A percentile compares a stretch with the other conserved stretches of the same genome.
These are phyloP conservation scores for Papilio xuthus DNA, from an alignment of 1,140 invertebrate species.

Conservation along the genomic window DNA sequence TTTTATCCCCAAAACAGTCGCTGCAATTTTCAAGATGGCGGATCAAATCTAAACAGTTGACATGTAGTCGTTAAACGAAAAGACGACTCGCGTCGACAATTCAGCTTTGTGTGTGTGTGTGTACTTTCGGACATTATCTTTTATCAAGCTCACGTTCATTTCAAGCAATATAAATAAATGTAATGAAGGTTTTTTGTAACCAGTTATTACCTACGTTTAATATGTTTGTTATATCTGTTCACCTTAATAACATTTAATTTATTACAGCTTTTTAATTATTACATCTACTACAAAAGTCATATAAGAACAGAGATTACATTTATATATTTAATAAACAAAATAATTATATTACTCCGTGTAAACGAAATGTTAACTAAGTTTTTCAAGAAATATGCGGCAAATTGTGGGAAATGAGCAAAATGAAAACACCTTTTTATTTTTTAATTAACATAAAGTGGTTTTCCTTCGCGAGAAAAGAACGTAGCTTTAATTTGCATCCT, in stretches of 20 bases:
- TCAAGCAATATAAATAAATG: not conserved
- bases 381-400: not conserved
- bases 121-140: not conserved
- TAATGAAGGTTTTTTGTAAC: not conserved
- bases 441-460: conserved; percentile 26
- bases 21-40: too few relatives aligned
- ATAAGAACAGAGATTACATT: not conserved
- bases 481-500: conserved; percentile 17
- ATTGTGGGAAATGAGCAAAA: not conserved
- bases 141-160: not conserved
- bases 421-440: conserved; percentile 11
- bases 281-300: too few relatives aligned
- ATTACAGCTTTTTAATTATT: not conserved
- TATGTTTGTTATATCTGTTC: not conserved
- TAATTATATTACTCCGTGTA: not conserved
- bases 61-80: too few relatives aligned
- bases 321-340: not conserved
- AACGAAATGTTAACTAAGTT: not conserved
- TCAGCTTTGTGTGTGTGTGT: too few relatives aligned
- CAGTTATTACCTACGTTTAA: not conserved
- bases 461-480: conserved; percentile 9
- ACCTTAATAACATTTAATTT: not conserved
- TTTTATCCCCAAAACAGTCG: too few relatives aligned
- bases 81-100: too few relatives aligned
- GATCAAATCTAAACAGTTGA: too few relatives aligned